Percentiles rank a stretch among this genome's conserved stretches.
These are phyloP conservation scores for Idaea biselata DNA, from an alignment of 2,888 invertebrate genomes.

Conservation along the genomic window DNA sequence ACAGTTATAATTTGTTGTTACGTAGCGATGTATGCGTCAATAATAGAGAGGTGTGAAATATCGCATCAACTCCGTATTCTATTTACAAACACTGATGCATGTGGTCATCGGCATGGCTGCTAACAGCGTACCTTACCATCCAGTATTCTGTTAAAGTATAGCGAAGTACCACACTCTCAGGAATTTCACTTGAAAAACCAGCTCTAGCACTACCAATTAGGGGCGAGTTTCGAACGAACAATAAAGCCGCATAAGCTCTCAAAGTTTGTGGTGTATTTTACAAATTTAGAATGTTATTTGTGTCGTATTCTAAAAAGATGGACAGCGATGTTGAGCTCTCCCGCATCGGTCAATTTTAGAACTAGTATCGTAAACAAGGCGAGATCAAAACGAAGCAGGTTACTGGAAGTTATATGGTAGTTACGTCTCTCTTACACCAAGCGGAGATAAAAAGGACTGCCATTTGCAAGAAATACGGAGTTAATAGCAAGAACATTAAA, in stretches of 20 bases:
- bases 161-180: slow-evolving; percentile 40
- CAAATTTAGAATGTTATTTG: slow-evolving; percentile 81
- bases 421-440: slow-evolving; percentile 45
- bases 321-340: slow-evolving; percentile 79
- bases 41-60: slow-evolving; percentile 44
- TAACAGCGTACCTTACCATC: slow-evolving; percentile 71
- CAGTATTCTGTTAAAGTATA: slow-evolving; percentile 61
- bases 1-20: slow-evolving; percentile 34
- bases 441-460: background rate
- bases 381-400: slow-evolving; percentile 56
- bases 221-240: slow-evolving; percentile 41
- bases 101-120: slow-evolving; percentile 79
- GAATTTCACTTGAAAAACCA: slow-evolving; percentile 9
- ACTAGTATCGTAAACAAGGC: slow-evolving; percentile 66
- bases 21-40: slow-evolving; percentile 48
- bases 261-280: slow-evolving; percentile 71
- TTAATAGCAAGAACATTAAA: background rate
- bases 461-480: background rate
- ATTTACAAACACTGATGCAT: slow-evolving; percentile 81
- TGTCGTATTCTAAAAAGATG: slow-evolving; percentile 81
- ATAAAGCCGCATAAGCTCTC: slow-evolving; percentile 53
- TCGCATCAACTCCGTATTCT: slow-evolving; percentile 61
- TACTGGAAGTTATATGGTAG: slow-evolving; percentile 36
- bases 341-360: slow-evolving; percentile 80
- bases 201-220: slow-evolving; percentile 34